Base-by-base conservation (phyloP, 2,888 invertebrate genomes). In the Pseudeuparius sepicola region DNA sequence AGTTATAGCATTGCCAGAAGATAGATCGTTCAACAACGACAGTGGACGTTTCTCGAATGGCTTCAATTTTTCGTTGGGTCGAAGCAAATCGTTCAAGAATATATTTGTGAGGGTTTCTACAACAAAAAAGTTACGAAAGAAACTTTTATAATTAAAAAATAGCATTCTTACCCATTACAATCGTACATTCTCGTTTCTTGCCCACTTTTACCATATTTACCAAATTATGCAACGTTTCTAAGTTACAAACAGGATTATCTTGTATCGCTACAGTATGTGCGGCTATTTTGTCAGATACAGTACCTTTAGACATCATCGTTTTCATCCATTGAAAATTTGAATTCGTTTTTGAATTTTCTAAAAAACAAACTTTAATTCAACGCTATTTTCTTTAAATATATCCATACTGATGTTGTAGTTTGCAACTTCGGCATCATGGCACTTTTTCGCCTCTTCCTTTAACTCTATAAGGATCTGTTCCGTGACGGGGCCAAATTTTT, bases 261-360 rank as follows among this genome's bases (percentile, higher is more conserved):
- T 89, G 81, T 41, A 90, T 75, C 14, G 81, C 64, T 14, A 93
- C 68, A 4, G 82, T 80, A 38, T 79, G 75, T 0, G 90, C 90
- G 2, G 92, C 89, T 37, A 89, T 73, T 65, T 82, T 84, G 61
- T 93, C 93, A 1, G 78, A 73, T 0, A 79, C 71, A 1, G 90
- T 89, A 43, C 93, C 93, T 47, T 78, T 80, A 7, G 75, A 67
- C 46, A 88, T 65, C 6, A 90, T 75, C 2, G 80, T 82, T 47
- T 75, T 73, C 42, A 87, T 74, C 88, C 88, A 89, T 36, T 73
- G 68, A 49, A 73, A 73, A 47, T 82, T 78, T 1, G 77, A 73
- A 47, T 68, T 70, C 34, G 66, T 67, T 46, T 65, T 70, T 29
- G 70, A 59, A 52, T 69, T 71, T 66, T 61, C 57, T 71, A 57